Percentiles rank a stretch among this genome's conserved stretches.
phyloP scores from a whole-genome alignment of 2,113 vertebrate genomes.

The Perccottus glenii region DNA sequence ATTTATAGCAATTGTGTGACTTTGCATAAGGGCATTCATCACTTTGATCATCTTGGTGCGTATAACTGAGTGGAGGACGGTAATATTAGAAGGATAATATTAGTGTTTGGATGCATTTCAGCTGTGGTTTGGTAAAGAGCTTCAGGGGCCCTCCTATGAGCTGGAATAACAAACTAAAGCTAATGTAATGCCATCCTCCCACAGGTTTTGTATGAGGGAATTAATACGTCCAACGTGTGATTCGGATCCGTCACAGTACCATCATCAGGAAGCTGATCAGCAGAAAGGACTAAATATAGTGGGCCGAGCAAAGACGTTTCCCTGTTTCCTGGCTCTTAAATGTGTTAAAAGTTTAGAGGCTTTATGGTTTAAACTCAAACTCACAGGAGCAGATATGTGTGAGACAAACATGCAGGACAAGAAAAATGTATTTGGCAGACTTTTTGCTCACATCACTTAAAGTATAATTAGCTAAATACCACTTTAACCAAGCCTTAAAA shows the following conservation, averaged over 20 bases:
- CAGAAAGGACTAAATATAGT: slow-evolving; percentile 59
- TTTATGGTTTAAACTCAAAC: slow-evolving; percentile 37
- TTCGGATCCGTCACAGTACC: slow-evolving; percentile 32
- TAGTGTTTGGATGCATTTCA: slow-evolving; percentile 48
- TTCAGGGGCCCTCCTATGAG: slow-evolving; percentile 30
- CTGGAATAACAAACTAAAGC: slow-evolving; percentile 55
- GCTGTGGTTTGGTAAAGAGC: slow-evolving; percentile 37
- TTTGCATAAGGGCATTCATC: slow-evolving; percentile 48
- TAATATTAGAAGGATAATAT: slow-evolving; percentile 54
- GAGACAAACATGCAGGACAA: slow-evolving; percentile 51
- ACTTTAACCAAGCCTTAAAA: neutral
- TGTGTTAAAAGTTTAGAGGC: slow-evolving; percentile 52
- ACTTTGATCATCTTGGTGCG: slow-evolving; percentile 48
- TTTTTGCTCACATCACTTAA: slow-evolving; percentile 7
- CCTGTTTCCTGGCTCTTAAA: slow-evolving; percentile 58
- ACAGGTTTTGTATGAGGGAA: slow-evolving; percentile 44
- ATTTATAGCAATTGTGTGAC: slow-evolving; percentile 47
- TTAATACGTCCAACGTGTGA: slow-evolving; percentile 25
- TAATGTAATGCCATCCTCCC: slow-evolving; percentile 62
- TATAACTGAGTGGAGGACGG: slow-evolving; percentile 36
- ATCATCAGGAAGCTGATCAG: slow-evolving; percentile 56
- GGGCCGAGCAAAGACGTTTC: slow-evolving; percentile 20
- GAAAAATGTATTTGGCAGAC: slow-evolving; percentile 53
- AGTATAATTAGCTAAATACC: neutral
- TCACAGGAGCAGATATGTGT: slow-evolving; percentile 37